A percentile compares a stretch with the other conserved stretches of the same genome.
These are phyloP conservation scores for Setophaga coronata DNA, from an alignment of 2,113 vertebrate species.

Conservation along the genomic window DNA sequence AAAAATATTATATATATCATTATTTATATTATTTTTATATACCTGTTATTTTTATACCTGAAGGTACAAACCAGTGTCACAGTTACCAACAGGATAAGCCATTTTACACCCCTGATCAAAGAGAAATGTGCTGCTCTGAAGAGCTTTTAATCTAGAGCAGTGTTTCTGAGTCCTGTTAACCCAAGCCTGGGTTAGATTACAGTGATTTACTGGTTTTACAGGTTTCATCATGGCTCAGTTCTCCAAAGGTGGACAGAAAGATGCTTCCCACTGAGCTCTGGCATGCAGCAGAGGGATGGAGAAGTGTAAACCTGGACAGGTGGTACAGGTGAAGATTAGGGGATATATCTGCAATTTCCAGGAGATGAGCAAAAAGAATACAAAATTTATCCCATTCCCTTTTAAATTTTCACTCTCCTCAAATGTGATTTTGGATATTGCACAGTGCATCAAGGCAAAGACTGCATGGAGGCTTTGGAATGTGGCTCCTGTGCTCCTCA, in stretches of 20 bases:
- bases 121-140: neutral
- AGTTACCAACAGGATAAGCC: neutral
- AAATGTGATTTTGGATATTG: neutral
- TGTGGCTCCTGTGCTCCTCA: neutral
- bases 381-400: neutral
- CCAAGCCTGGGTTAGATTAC: neutral
- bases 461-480: neutral
- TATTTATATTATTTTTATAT: neutral
- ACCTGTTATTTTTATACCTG: neutral
- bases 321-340: neutral
- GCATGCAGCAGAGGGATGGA: neutral
- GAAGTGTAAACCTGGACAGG: neutral
- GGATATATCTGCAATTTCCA: neutral
- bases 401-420: neutral
- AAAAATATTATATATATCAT: no score
- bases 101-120: neutral
- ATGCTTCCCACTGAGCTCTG: neutral
- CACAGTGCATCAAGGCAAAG: neutral
- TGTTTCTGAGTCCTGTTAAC: neutral
- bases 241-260: neutral
- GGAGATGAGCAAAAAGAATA: neutral
- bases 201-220: neutral
- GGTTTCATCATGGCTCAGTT: neutral
- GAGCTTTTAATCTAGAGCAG: neutral
- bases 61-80: neutral